These are phyloP conservation scores for Epistrophella euchroma DNA, from an alignment of 2,888 invertebrate species.

Conservation along the genomic window DNA sequence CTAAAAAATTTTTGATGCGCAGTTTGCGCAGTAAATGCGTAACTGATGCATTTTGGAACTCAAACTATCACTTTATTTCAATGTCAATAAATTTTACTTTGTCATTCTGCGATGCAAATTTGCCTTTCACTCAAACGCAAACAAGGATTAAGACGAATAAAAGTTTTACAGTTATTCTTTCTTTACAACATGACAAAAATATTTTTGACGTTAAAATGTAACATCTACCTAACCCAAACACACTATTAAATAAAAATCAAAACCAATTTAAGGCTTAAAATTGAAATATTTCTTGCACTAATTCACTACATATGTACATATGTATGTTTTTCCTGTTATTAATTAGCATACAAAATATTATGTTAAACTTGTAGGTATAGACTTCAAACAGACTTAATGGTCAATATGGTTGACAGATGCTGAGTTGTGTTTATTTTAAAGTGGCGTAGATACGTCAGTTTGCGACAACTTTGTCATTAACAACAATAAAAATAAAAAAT, in stretches of 20 bases:
- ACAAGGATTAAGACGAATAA: too few species aligned
- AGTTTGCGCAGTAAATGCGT: too few species aligned
- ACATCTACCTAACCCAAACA: too few species aligned
- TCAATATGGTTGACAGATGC: slow-evolving; percentile 1
- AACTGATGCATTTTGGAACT: too few species aligned
- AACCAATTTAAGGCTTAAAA: background rate
- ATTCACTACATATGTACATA: background rate
- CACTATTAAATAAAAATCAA: background rate
- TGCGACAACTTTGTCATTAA: slow-evolving; percentile 1
- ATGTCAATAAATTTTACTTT: too few species aligned
- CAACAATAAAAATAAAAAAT: background rate
- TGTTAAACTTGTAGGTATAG: background rate
- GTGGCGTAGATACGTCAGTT: slow-evolving; percentile 11
- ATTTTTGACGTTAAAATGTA: background rate
- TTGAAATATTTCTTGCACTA: background rate
- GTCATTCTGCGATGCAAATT: too few species aligned
- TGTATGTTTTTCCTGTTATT: background rate
- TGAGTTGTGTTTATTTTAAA: background rate
- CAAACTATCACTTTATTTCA: too few species aligned
- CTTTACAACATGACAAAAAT: too few species aligned
- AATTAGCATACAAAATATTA: background rate
- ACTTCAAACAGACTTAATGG: background rate
- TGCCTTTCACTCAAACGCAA: too few species aligned
- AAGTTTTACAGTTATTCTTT: background rate
- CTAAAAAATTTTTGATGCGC: too few species aligned